phyloP scores from a whole-genome alignment of 2,797 vertebrate genomes.

The Cyclopterus lumpus region DNA sequence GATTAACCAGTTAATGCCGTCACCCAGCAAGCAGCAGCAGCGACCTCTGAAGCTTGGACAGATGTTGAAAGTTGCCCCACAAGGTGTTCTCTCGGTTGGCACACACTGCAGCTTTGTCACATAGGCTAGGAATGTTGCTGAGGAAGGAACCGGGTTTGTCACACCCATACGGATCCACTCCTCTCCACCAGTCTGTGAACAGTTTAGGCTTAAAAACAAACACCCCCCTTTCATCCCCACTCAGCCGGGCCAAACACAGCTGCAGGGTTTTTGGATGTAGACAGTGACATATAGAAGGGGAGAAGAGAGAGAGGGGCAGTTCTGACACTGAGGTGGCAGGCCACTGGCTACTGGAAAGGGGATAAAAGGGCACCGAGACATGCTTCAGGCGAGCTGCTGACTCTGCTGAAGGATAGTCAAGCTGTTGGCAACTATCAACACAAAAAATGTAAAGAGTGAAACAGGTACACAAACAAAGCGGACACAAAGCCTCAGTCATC shows the following conservation, averaged over 20 bases:
- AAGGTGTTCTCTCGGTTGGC: slow-evolving; percentile 57
- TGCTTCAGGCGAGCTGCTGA: slow-evolving; percentile 25
- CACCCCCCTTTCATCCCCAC: slow-evolving; percentile 53
- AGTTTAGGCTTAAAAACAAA: slow-evolving; percentile 72
- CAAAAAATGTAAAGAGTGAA: slow-evolving; percentile 16
- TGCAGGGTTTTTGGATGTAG: slow-evolving; percentile 43
- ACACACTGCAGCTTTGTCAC: slow-evolving; percentile 61
- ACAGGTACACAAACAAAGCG: slow-evolving; percentile 31
- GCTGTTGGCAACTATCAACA: not conserved
- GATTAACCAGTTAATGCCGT: slow-evolving; percentile 16
- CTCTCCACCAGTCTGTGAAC: slow-evolving; percentile 67
- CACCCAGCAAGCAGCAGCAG: slow-evolving; percentile 7
- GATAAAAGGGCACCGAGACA: slow-evolving; percentile 21
- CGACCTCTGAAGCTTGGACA: slow-evolving; percentile 13
- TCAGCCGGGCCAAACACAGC: slow-evolving; percentile 75
- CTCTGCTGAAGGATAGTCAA: not conserved
- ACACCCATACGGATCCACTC: slow-evolving; percentile 68
- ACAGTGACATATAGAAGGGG: slow-evolving; percentile 35
- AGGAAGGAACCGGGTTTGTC: slow-evolving; percentile 69
- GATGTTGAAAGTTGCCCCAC: slow-evolving; percentile 48
- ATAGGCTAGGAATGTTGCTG: slow-evolving; percentile 69
- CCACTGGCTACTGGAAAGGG: slow-evolving; percentile 32
- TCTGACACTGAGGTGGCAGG: slow-evolving; percentile 70
- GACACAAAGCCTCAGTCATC: slow-evolving; percentile 43
- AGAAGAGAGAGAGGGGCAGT: slow-evolving; percentile 9